Evolutionary conservation across 2,888 invertebrate genomes (phyloP).

Genomic region (Ophion obscuratus): DNA sequence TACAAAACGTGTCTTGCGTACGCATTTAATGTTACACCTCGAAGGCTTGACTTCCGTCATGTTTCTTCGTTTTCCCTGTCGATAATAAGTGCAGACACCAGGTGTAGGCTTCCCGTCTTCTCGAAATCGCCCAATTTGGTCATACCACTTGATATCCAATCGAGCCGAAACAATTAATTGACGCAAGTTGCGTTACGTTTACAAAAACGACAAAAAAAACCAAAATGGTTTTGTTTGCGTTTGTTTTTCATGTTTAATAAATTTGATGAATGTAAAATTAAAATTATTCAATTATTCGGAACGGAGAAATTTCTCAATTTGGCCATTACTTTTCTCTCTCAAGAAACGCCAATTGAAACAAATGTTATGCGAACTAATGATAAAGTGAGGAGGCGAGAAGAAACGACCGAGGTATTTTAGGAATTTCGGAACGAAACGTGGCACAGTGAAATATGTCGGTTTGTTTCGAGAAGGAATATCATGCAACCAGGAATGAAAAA

Average conservation of each 20-base stretch:
- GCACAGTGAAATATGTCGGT: not conserved
- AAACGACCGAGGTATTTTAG: not conserved
- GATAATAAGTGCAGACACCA: not conserved
- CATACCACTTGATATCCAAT: not conserved
- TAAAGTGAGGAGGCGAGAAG: not conserved
- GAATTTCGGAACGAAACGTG: not conserved
- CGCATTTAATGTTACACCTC: not conserved
- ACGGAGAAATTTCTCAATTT: not conserved
- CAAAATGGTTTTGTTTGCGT: not conserved
- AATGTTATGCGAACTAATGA: not conserved
- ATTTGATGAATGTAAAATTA: not conserved
- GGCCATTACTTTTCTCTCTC: not conserved
- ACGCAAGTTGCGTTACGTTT: not conserved
- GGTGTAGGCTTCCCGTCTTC: conserved; percentile 32
- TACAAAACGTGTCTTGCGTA: conserved; percentile 42
- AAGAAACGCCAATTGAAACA: not conserved
- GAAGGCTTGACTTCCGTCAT: conserved; percentile 19
- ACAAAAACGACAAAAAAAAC: not conserved
- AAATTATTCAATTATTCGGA: not conserved
- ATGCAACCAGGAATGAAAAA: not conserved
- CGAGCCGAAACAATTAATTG: not conserved
- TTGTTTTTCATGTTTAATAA: not conserved
- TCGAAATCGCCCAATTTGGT: conserved; percentile 37
- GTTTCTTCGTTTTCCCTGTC: not conserved
- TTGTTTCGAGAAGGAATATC: conserved; percentile 42